Evolutionary conservation across 2,888 invertebrate species (phyloP), one percentile per base, ranked within the genome.

Genomic region (Achlya flavicornis): DNA sequence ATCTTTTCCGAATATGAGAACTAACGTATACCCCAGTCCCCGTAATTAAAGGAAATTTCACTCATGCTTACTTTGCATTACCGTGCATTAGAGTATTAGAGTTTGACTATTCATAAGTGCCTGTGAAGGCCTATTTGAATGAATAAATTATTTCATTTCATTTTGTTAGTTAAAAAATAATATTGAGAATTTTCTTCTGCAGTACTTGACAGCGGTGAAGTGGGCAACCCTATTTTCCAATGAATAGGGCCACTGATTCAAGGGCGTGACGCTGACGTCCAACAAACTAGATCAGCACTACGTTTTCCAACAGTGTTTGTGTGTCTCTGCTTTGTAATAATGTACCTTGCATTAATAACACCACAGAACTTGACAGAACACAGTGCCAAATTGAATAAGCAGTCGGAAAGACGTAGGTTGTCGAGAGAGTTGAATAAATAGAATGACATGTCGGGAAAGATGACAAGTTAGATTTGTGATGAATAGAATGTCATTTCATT

Each of bases 211-310:
- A 63, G 43, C 65, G 64, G 3, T n/a, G 66, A 63, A 62, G 26
- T 32, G 12, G 58, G 43, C 64, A 71, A 64, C 67, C 67, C 70
- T 71, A 62, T 35, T 14, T 19, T 38, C 12, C 16, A n/a, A 59
- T 35, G 62, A 61, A 43, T 16, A 53, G 48, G 19, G 19, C 38
- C 33, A 61, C 61, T 58, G 57, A 66, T 66, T 76, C 64, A 76
- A 70, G 64, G 75, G 66, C 68, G 41, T 53, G 35, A 53, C 35
- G 48, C 53, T 53, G 48, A 12, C 53, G 16, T 53, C 53, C 16
- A 10, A 19, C 19, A 53, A 19, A 53, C 48, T 48, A 48, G 48
- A 48, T 16, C 48, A 16, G 16, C 48, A 48, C 48, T 48, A n/a
- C 48, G 16, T 48, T 48, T 48, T 48, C 48, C 16, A 48, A n/a